A percentile compares a stretch with the other conserved stretches of the same genome.
phyloP scores from a whole-genome alignment of 2,797 vertebrate species.

The Gallinago stenura region DNA sequence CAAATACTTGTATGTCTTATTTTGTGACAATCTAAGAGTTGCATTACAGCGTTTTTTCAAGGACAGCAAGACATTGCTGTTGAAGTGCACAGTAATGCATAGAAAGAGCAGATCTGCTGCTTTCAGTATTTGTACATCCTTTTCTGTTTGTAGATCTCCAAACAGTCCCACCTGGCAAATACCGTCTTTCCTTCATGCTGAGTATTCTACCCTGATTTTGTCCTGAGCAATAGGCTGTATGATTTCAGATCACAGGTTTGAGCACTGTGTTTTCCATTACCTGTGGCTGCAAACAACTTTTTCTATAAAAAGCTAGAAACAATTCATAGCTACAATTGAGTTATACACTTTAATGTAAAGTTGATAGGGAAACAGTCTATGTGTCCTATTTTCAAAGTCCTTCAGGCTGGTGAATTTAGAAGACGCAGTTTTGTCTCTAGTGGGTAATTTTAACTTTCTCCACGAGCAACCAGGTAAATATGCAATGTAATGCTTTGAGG shows the following conservation, averaged over 20 bases:
- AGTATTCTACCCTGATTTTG: background rate
- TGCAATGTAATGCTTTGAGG: accelerated
- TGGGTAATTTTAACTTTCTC: background rate
- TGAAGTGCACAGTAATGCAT: background rate
- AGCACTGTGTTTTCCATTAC: background rate
- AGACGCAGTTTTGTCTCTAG: background rate
- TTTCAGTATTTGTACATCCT: background rate
- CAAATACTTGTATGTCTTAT: accelerated
- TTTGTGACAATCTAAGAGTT: background rate
- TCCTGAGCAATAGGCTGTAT: background rate
- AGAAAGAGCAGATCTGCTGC: background rate
- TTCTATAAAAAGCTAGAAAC: background rate
- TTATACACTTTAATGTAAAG: background rate
- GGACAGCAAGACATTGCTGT: accelerated
- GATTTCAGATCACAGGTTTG: background rate
- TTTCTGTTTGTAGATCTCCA: background rate
- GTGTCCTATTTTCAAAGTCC: background rate
- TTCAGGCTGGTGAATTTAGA: background rate
- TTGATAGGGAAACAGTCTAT: background rate
- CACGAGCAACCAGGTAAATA: background rate
- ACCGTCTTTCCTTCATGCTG: background rate
- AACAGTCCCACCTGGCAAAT: background rate
- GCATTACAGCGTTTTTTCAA: accelerated
- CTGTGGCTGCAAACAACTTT: background rate
- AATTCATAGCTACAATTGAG: background rate